phyloP scores from a whole-genome alignment of 2,888 invertebrate genomes.

The Mythimna lalbum region DNA sequence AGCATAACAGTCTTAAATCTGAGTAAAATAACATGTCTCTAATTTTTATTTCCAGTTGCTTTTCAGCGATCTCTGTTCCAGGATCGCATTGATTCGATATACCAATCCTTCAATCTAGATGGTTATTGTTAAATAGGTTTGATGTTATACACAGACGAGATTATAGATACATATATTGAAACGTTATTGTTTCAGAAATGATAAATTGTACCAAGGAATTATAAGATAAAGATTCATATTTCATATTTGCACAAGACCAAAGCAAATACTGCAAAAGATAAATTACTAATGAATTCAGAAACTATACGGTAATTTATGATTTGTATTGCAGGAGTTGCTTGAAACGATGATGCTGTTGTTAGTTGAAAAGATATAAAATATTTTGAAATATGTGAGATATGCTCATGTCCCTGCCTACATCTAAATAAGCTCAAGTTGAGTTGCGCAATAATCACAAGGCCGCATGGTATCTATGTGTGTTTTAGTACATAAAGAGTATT shows the following conservation, averaged over 20 bases:
- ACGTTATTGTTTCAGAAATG: slow-evolving; percentile 55
- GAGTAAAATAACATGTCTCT: background rate
- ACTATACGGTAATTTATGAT: slow-evolving; percentile 32
- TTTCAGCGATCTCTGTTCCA: background rate
- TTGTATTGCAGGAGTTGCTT: background rate
- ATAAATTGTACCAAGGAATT: slow-evolving; percentile 55
- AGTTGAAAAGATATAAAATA: background rate
- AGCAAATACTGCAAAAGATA: slow-evolving; percentile 53
- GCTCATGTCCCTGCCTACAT: background rate
- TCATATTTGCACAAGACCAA: slow-evolving; percentile 45
- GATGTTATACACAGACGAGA: slow-evolving; percentile 29
- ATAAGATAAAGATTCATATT: slow-evolving; percentile 55
- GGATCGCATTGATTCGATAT: background rate
- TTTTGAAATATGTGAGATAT: background rate
- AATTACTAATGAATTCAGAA: slow-evolving; percentile 33
- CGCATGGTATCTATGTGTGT: slow-evolving; percentile 34
- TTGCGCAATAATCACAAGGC: slow-evolving; percentile 43
- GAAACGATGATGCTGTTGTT: background rate
- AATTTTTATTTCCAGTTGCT: background rate
- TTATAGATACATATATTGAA: slow-evolving; percentile 48
- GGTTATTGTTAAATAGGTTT: slow-evolving; percentile 10
- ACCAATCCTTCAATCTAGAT: slow-evolving; percentile 1
- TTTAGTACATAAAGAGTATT: slow-evolving; percentile 35
- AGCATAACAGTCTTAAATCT: too few relatives aligned
- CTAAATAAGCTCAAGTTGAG: slow-evolving; percentile 24